Conservation (phyloP, 2,888 invertebrate species). For the Drosophila lacicola region DNA sequence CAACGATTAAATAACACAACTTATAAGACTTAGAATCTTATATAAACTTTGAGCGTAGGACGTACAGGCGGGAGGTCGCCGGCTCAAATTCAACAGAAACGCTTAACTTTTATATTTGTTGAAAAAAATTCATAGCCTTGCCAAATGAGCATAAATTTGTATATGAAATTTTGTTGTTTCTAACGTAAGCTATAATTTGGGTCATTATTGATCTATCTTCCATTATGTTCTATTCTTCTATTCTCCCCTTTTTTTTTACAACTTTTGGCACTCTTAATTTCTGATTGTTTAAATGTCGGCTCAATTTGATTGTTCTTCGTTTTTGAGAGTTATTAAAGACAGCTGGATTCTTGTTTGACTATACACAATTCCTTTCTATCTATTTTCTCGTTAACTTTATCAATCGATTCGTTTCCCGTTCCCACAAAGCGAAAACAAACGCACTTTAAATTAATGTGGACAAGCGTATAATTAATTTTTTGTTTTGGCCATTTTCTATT, state of each 20-base stretch:
- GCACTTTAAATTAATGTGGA: conserved; percentile 39
- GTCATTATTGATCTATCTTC: conserved; percentile 20
- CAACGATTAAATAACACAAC: no score
- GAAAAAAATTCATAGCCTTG: background rate
- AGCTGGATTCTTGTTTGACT: conserved; percentile 6
- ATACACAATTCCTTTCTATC: conserved; percentile 1
- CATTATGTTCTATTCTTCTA: background rate
- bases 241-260: background rate
- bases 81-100: no score
- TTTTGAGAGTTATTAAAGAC: conserved; percentile 27
- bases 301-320: conserved; percentile 33
- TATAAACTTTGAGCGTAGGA: no score
- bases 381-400: conserved; percentile 7
- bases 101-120: no score
- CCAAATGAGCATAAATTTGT: no score
- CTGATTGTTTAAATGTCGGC: conserved; percentile 20
- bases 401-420: conserved; percentile 31
- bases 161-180: no score
- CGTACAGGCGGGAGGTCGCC: no score
- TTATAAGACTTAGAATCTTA: no score
- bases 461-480: conserved; percentile 48
- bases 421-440: conserved; percentile 37
- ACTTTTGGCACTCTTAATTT: conserved; percentile 18
- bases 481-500: conserved; percentile 50
- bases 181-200: background rate